Percentiles rank a stretch among this genome's conserved stretches.
Conservation (phyloP, 1,140 invertebrate species). For the Meloidogyne chitwoodi region DNA sequence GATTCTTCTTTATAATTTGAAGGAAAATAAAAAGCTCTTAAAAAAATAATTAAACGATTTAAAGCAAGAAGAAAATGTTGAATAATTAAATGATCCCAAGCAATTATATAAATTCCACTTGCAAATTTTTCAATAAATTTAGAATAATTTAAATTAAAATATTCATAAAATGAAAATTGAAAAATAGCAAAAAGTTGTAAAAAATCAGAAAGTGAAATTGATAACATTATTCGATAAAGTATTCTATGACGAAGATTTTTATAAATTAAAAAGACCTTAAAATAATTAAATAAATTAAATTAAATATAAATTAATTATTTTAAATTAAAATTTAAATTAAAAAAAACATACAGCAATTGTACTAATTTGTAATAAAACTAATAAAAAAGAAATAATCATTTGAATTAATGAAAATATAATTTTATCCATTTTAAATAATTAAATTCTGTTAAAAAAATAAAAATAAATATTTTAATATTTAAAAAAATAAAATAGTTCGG, state of each 20-base stretch:
- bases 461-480: too few species aligned
- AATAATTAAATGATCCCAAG: conserved; percentile 22
- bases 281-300: background rate
- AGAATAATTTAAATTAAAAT: background rate
- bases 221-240: conserved; percentile 20
- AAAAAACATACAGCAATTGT: conserved; percentile 1
- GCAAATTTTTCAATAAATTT: conserved; percentile 6
- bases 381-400: conserved; percentile 6
- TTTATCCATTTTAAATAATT: background rate
- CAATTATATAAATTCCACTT: conserved; percentile 21
- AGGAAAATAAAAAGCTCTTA: conserved; percentile 12
- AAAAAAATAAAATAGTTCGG: too few species aligned
- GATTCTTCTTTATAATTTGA: background rate
- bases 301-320: background rate
- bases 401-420: conserved; percentile 5
- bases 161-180: conserved; percentile 14
- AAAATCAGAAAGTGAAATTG: conserved; percentile 16
- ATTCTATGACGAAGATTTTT: conserved; percentile 5
- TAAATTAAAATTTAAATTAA: background rate
- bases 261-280: conserved; percentile 13
- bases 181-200: conserved; percentile 21
- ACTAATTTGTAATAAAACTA: conserved; percentile 1
- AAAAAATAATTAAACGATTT: conserved; percentile 11
- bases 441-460: too few species aligned
- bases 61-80: conserved; percentile 17